phyloP scores from a whole-genome alignment of 1,140 invertebrate genomes.

The Hyposmocoma kahamanoa region DNA sequence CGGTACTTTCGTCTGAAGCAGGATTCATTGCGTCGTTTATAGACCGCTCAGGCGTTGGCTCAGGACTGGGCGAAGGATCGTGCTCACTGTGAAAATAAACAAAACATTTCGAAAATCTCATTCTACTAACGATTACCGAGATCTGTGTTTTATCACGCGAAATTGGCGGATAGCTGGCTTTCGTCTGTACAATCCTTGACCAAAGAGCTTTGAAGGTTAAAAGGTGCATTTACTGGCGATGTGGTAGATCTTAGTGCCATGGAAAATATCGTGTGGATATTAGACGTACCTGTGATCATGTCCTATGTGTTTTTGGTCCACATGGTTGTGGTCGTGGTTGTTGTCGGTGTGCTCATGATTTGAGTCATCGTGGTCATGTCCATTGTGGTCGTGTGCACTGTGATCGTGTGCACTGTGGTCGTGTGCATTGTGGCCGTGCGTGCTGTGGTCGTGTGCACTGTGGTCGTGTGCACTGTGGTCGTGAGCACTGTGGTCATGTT shows the following conservation, averaged over 20 bases:
- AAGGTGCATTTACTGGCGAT: no score
- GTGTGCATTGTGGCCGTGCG: constrained; percentile 18
- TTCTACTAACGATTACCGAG: no score
- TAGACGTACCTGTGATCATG: no score
- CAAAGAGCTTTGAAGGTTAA: no score
- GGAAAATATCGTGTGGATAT: no score
- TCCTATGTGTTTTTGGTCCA: constrained; percentile 12
- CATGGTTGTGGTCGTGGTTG: constrained; percentile 22
- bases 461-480: constrained; percentile 22
- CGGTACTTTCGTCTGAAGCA: constrained; percentile 32
- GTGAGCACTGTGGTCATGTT: constrained; percentile 8
- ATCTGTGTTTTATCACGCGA: no score
- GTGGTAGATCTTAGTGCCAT: no score
- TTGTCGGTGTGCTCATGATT: constrained; percentile 11
- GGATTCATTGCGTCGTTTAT: background rate
- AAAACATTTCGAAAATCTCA: no score
- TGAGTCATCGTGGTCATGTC: constrained; percentile 18
- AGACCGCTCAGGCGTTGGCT: background rate
- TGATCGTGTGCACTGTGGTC: constrained; percentile 12
- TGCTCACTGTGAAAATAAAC: no score
- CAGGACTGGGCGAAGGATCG: background rate
- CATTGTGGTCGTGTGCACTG: constrained; percentile 2
- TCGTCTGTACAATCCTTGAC: no score
- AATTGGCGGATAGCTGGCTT: no score
- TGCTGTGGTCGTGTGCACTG: constrained; percentile 17